Evolutionary conservation across 2,888 invertebrate species (phyloP), one percentile per base, ranked within the genome.

Genomic region (Auanema sp.): DNA sequence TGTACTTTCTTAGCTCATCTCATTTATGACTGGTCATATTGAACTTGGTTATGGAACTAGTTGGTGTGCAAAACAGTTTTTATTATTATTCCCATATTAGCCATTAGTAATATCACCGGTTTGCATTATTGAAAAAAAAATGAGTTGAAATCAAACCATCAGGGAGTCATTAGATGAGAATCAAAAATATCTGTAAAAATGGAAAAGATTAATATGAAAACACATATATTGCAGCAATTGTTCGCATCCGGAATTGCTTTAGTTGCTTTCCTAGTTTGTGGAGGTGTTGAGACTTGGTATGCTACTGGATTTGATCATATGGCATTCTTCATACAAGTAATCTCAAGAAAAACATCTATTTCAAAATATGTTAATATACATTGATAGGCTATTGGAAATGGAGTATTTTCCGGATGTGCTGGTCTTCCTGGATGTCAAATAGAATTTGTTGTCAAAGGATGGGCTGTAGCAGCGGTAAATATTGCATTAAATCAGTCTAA

Each of bases 341-440:
- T 25, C n/a, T 25, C 10, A 10, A 11, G 23, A 18, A 55, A 47
- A 10, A 5, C 10, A 47, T 47, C 3, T 47, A 10, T 5, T 47
- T 5, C 43, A 43, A 43, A 43, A 43, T 12, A 12, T 43, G 43
- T 12, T 11, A 43, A 43, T 43, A 43, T 43, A 43, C 21, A 54
- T 62, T 60, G n/a, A n/a, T 21, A 71, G 69, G 72, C 74, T 0
- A 69, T 74, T 44, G 74, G 71, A 43, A 74, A 74, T 54, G 71
- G 69, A n/a, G 70, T 72, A 1, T 75, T 75, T 56, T 74, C 74
- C 23, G 74, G 74, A 16, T 82, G 82, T 64, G 79, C 80, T n/a
- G 82, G 82, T 23, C 71, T 82, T 41, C 81, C 81, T 8, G 81
- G 79, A 14, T 82, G 82, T 69, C 81, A 82, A 50, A 81, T 80